Percentiles rank a stretch among this genome's conserved stretches.
These are phyloP conservation scores for Tenebrosternarchus preto DNA, from an alignment of 2,113 vertebrate species.

Conservation along the genomic window DNA sequence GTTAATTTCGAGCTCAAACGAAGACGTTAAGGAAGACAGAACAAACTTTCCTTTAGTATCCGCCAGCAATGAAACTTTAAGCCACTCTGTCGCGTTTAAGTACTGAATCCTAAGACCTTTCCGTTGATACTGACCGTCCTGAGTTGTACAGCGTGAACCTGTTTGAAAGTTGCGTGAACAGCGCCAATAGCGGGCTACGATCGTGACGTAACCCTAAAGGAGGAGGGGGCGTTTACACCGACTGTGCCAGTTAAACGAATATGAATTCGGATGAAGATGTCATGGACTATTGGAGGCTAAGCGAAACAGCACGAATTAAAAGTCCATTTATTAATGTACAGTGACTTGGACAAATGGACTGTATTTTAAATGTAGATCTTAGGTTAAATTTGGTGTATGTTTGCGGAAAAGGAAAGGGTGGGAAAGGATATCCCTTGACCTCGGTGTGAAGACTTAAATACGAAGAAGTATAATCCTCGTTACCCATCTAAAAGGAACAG, in stretches of 20 bases:
- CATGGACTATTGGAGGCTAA: background rate
- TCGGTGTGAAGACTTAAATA: background rate
- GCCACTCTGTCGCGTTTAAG: background rate
- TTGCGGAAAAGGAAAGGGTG: conserved; percentile 50
- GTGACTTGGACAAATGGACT: background rate
- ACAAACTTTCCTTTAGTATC: background rate
- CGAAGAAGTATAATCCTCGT: background rate
- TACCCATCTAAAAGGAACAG: no score
- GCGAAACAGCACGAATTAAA: background rate
- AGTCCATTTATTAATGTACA: background rate
- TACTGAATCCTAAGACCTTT: background rate
- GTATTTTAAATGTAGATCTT: background rate
- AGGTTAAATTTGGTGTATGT: background rate
- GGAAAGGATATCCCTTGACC: conserved; percentile 55
- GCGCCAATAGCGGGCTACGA: conserved; percentile 7
- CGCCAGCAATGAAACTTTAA: background rate
- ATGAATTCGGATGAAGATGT: background rate
- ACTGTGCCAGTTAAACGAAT: background rate
- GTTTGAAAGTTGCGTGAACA: conserved; percentile 47
- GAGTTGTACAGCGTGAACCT: conserved; percentile 2
- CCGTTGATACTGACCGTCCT: conserved; percentile 16
- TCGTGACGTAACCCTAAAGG: conserved; percentile 43
- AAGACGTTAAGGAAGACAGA: no score
- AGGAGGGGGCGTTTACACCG: background rate
- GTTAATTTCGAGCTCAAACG: background rate